Conservation (phyloP, 2,113 vertebrate species). For the Empidonax alnorum region DNA sequence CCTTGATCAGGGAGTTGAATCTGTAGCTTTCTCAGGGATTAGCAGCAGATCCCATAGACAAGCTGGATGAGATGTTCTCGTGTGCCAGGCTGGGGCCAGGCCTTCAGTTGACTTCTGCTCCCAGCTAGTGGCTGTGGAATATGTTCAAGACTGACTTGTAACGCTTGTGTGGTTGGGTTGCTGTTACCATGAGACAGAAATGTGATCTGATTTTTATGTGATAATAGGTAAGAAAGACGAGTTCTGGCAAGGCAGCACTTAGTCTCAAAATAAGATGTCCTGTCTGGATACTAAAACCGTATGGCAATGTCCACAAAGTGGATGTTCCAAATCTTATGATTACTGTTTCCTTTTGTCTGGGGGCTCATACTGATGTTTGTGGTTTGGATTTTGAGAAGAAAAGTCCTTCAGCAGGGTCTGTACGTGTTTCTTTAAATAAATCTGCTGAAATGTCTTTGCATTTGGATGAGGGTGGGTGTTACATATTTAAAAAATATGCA, state of each 20-base stretch:
- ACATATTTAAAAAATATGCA: background rate
- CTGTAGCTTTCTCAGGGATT: background rate
- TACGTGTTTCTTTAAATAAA: background rate
- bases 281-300: background rate
- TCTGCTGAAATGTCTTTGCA: background rate
- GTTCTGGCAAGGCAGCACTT: background rate
- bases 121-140: background rate
- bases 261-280: background rate
- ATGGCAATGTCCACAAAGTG: background rate
- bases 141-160: background rate
- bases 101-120: background rate
- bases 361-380: background rate
- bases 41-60: rapidly evolving
- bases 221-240: background rate
- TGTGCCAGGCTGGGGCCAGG: background rate
- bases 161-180: background rate
- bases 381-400: background rate
- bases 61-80: background rate
- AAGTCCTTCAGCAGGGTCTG: rapidly evolving
- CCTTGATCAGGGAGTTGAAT: background rate
- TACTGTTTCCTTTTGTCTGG: background rate
- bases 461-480: background rate
- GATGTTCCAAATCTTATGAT: background rate
- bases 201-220: background rate
- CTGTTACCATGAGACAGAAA: background rate